Evolutionary conservation across 2,113 vertebrate species (phyloP).

Genomic region (Nettapus auritus): DNA sequence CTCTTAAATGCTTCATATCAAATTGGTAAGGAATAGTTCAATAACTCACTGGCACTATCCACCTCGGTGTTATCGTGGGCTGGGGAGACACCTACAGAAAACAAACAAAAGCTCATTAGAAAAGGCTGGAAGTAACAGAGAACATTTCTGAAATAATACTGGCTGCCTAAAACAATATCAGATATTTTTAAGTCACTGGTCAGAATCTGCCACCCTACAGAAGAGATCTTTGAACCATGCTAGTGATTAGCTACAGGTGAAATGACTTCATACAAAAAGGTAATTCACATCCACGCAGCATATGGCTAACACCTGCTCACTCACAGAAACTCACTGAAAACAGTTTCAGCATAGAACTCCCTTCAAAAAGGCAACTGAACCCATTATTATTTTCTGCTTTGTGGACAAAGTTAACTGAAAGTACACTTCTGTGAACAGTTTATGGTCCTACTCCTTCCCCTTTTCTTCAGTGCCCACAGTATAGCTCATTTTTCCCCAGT

Average conservation of each 20-base stretch:
- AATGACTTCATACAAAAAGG: neutral
- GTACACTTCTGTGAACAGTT: neutral
- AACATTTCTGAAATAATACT: neutral
- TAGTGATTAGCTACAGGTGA: neutral
- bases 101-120: conserved; percentile 11
- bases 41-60: conserved; percentile 89
- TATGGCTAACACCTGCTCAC: neutral
- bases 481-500: neutral
- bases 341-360: neutral
- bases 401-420: neutral
- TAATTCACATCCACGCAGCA: neutral
- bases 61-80: conserved; percentile 85
- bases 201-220: neutral
- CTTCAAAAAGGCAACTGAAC: neutral
- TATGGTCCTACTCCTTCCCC: neutral
- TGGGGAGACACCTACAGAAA: conserved; percentile 80
- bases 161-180: neutral
- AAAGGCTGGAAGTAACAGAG: neutral
- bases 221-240: fast-evolving
- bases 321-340: neutral
- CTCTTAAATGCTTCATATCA: neutral
- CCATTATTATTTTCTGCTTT: neutral
- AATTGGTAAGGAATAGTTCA: neutral
- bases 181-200: neutral
- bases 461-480: neutral